Percentiles rank a stretch among this genome's conserved stretches.
Conservation (phyloP, 2,888 invertebrate species). For the Epinotia nisella region DNA sequence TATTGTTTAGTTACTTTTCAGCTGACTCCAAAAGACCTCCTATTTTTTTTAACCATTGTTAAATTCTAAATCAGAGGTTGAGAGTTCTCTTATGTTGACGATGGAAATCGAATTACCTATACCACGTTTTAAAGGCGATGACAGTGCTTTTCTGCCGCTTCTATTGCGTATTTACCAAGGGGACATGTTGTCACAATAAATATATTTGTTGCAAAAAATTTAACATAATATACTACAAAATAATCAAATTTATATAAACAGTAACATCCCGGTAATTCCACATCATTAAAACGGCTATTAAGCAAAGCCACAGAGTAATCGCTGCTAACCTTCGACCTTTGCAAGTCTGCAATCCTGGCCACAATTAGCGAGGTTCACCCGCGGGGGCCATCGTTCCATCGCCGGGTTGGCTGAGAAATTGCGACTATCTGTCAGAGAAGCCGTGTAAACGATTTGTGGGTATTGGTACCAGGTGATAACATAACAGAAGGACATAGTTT, state of each 20-base stretch:
- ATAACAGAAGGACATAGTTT: constrained; percentile 1
- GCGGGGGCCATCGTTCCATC: constrained; percentile 57
- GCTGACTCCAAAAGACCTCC: background rate
- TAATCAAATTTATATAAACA: background rate
- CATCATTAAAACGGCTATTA: background rate
- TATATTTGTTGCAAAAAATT: background rate
- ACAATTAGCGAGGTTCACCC: constrained; percentile 47
- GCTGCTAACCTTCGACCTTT: constrained; percentile 16
- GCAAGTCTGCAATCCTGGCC: constrained; percentile 16
- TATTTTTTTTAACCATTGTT: no score
- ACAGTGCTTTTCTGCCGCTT: no score
- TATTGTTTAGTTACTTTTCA: background rate
- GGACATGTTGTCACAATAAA: background rate
- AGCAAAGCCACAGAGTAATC: background rate
- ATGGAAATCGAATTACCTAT: no score
- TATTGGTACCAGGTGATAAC: constrained; percentile 17
- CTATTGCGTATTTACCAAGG: no score
- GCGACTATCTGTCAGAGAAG: constrained; percentile 35
- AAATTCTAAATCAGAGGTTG: no score
- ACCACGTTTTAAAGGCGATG: no score
- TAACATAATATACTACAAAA: background rate
- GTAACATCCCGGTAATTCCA: background rate
- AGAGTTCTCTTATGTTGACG: no score
- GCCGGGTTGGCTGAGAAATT: constrained; percentile 27
- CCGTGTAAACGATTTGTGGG: constrained; percentile 12